These are phyloP conservation scores for Heterodera filipjevi DNA, from an alignment of 2,888 invertebrate genomes.

Conservation along the genomic window DNA sequence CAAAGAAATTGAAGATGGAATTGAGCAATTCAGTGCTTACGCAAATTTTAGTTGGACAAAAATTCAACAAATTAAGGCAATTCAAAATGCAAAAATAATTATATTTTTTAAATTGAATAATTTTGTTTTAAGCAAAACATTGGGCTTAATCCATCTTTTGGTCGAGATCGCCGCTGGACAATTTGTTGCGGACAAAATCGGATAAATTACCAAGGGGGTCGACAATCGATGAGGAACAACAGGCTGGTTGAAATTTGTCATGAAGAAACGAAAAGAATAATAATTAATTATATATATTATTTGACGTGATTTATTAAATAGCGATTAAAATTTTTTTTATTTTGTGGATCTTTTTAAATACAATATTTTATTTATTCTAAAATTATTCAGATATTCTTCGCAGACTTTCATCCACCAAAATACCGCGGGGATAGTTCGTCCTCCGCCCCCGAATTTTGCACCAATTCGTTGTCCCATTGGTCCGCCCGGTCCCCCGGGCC, in stretches of 20 bases:
- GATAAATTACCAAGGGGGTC: neutral
- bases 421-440: no score
- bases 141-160: neutral
- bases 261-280: no score
- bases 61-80: conserved; percentile 6
- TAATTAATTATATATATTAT: no score
- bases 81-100: neutral
- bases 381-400: neutral
- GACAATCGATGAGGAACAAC: neutral
- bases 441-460: no score
- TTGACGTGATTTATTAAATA: no score
- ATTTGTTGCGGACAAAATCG: neutral
- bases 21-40: neutral
- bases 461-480: neutral
- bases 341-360: no score
- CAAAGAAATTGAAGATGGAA: neutral
- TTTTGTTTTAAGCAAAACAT: neutral
- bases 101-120: neutral
- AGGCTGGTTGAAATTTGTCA: no score
- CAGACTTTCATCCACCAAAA: neutral
- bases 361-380: no score
- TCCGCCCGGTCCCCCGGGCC: neutral
- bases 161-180: neutral
- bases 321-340: no score
- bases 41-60: neutral